A percentile compares a stretch with the other conserved stretches of the same genome.
Conservation (phyloP, 2,797 vertebrate species). For the Antennarius maculatus region DNA sequence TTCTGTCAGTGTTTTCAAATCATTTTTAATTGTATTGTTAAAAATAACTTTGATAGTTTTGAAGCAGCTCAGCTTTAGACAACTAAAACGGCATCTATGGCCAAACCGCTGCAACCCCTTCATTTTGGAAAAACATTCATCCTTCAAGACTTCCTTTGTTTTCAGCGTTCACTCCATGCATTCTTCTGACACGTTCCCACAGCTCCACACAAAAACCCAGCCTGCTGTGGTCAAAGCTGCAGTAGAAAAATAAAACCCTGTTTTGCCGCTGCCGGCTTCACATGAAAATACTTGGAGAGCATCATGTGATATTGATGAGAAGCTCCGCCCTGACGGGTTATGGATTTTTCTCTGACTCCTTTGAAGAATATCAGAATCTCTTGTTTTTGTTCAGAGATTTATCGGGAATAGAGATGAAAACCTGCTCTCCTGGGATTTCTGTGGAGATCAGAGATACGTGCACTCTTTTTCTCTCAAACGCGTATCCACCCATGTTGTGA, state of each 20-base stretch:
- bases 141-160: slow-evolving; percentile 63
- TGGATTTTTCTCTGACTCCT: slow-evolving; percentile 74
- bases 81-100: slow-evolving; percentile 33
- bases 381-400: slow-evolving; percentile 72
- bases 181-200: slow-evolving; percentile 49
- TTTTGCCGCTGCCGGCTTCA: slow-evolving; percentile 46
- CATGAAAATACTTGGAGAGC: slow-evolving; percentile 59
- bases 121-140: slow-evolving; percentile 43
- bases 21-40: no score
- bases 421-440: slow-evolving; percentile 55
- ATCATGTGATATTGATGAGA: slow-evolving; percentile 82
- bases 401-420: slow-evolving; percentile 77
- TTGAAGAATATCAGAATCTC: slow-evolving; percentile 76
- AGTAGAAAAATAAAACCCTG: slow-evolving; percentile 56
- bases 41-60: slow-evolving; percentile 19
- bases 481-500: slow-evolving; percentile 47
- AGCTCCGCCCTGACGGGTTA: slow-evolving; percentile 67
- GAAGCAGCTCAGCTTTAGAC: slow-evolving; percentile 23
- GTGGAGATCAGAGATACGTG: slow-evolving; percentile 71
- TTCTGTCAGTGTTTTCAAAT: no score
- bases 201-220: slow-evolving; percentile 38
- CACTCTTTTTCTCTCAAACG: slow-evolving; percentile 47
- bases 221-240: slow-evolving; percentile 38
- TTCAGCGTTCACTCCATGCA: slow-evolving; percentile 45
- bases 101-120: slow-evolving; percentile 36